A percentile compares a stretch with the other conserved stretches of the same genome.
Evolutionary conservation across 2,113 vertebrate genomes (phyloP).

Genomic region (Chionodraco myersi): DNA sequence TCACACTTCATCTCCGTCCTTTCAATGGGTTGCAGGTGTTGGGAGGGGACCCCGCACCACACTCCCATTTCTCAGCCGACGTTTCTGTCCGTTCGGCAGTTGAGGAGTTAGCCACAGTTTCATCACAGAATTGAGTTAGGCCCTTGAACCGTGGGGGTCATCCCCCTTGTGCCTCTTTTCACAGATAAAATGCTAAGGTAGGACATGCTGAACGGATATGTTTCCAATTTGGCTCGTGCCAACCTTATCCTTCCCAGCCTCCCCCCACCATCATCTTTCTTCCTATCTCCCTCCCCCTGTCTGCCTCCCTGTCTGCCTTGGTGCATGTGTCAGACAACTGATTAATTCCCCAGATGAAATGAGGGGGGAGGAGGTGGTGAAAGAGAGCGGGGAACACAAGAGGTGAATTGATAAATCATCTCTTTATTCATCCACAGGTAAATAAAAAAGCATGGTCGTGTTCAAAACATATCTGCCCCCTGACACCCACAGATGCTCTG

Average conservation of each 20-base stretch:
- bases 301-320: constrained; percentile 67
- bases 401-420: constrained; percentile 85
- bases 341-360: constrained; percentile 80
- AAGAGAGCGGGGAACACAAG: constrained; percentile 53
- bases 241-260: constrained; percentile 57
- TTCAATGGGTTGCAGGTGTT: constrained; percentile 60
- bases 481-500: constrained; percentile 75
- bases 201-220: constrained; percentile 82
- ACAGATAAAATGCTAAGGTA: constrained; percentile 80
- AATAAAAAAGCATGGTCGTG: constrained; percentile 81
- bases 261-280: constrained; percentile 55
- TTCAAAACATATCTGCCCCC: constrained; percentile 70
- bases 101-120: constrained; percentile 37
- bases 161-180: constrained; percentile 54
- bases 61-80: constrained; percentile 17
- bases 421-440: constrained; percentile 80
- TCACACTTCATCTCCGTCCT: neutral
- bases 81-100: constrained; percentile 4
- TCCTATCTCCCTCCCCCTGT: constrained; percentile 58
- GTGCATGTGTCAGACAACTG: constrained; percentile 87
- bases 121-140: constrained; percentile 53
- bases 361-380: neutral
- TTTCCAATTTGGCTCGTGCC: constrained; percentile 85
- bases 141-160: constrained; percentile 62
- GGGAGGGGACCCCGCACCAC: neutral